Conservation (phyloP, 1,140 invertebrate genomes). For the Campoletis sonorensis region DNA sequence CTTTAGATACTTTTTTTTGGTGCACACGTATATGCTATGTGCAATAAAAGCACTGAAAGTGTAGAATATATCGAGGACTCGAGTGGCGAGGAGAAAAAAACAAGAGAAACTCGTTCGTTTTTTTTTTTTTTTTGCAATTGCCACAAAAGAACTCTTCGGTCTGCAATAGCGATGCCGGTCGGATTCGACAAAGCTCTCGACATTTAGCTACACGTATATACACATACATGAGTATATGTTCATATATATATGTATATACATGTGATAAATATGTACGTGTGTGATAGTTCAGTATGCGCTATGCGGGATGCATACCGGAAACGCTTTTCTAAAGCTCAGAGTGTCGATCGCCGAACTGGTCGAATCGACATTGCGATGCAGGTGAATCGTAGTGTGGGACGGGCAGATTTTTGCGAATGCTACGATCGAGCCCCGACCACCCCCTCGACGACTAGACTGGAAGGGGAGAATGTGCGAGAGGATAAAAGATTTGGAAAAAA, state of each 20-base stretch:
- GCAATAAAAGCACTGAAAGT: conserved; percentile 8
- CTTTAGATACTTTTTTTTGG: neutral
- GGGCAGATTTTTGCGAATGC: conserved; percentile 18
- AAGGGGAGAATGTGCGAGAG: conserved; percentile 11
- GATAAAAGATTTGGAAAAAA: conserved; percentile 32
- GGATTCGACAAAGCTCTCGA: conserved; percentile 29
- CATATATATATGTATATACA: neutral
- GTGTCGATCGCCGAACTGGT: conserved; percentile 32
- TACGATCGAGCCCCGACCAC: conserved; percentile 9
- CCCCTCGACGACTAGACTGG: conserved; percentile 19
- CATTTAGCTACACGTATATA: conserved; percentile 15
- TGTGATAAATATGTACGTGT: neutral
- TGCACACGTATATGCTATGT: neutral
- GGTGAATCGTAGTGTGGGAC: conserved; percentile 27
- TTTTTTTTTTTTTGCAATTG: conserved; percentile 13
- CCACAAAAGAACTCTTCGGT: conserved; percentile 38
- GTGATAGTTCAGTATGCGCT: neutral
- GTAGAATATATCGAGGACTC: neutral
- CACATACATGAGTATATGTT: neutral
- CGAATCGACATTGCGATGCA: conserved; percentile 29
- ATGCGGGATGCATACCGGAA: conserved; percentile 31
- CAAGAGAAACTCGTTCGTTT: neutral
- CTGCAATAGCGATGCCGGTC: conserved; percentile 25
- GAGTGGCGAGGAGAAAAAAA: neutral
- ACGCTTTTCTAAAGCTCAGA: conserved; percentile 35